These are phyloP conservation scores for Urophycis tenuis DNA, from an alignment of 2,797 vertebrate genomes.

Conservation along the genomic window DNA sequence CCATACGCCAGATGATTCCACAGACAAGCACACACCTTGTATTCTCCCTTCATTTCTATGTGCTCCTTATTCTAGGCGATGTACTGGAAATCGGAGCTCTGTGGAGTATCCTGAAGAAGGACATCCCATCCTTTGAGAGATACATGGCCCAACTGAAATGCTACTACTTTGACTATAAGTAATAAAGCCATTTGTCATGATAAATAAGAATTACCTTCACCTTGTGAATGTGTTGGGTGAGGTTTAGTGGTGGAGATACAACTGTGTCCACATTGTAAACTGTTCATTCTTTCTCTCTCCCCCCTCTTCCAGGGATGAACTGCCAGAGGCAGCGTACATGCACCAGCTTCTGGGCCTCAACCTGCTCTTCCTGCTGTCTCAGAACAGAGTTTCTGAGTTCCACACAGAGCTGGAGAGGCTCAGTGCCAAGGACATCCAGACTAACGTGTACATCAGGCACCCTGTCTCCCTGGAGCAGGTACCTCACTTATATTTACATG, in stretches of 20 bases:
- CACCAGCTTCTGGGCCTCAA: constrained; percentile 92
- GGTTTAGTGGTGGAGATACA: no score
- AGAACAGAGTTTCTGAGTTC: constrained; percentile 94
- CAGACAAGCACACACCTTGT: neutral
- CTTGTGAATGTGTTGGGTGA: no score
- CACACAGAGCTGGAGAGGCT: constrained; percentile 91
- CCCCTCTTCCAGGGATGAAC: constrained; percentile 73
- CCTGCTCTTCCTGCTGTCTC: constrained; percentile 92
- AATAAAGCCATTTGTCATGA: constrained; percentile 42
- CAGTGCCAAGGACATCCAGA: constrained; percentile 86
- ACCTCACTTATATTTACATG: neutral
- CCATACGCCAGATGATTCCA: neutral
- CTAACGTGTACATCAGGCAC: constrained; percentile 91
- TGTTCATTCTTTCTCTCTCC: neutral
- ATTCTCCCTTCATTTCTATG: neutral
- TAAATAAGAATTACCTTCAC: neutral
- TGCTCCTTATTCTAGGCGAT: constrained; percentile 72
- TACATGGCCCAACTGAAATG: constrained; percentile 97
- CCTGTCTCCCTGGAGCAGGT: constrained; percentile 94
- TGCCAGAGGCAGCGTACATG: constrained; percentile 87
- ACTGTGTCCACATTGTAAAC: neutral
- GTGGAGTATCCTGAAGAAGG: constrained; percentile 92
- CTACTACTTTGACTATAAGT: constrained; percentile 98
- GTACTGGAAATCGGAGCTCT: constrained; percentile 91
- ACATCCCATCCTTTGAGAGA: constrained; percentile 91